These are phyloP conservation scores for Arnoldichthys spilopterus DNA, from an alignment of 2,797 vertebrate species.

Conservation along the genomic window DNA sequence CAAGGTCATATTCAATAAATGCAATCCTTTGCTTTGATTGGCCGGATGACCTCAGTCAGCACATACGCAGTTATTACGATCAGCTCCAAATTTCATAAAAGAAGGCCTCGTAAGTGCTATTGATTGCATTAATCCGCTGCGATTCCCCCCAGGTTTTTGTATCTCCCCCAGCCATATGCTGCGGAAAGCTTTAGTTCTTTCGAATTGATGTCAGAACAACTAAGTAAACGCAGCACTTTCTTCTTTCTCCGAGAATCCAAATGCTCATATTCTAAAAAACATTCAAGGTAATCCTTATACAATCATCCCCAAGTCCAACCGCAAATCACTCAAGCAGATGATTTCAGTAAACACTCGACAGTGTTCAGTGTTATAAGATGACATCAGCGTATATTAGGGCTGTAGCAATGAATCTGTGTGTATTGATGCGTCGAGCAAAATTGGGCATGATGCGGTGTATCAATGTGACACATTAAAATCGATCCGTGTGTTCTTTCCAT, in stretches of 20 bases:
- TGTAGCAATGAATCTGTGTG: too few relatives aligned
- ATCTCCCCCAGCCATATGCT: slow-evolving; percentile 13
- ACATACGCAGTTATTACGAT: neutral
- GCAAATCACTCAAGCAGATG: too few relatives aligned
- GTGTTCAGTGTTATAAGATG: too few relatives aligned
- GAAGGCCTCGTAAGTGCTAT: slow-evolving; percentile 1
- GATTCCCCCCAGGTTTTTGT: neutral
- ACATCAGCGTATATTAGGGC: too few relatives aligned
- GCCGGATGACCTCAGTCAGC: neutral
- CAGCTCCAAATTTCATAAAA: slow-evolving; percentile 15
- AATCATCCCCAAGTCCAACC: too few relatives aligned
- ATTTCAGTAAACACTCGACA: too few relatives aligned
- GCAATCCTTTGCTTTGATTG: slow-evolving; percentile 4
- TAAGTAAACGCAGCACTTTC: neutral
- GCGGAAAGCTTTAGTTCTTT: neutral
- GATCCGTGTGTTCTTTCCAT: too few relatives aligned
- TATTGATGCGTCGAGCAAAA: too few relatives aligned
- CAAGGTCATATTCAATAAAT: slow-evolving; percentile 32
- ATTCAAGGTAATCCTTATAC: neutral
- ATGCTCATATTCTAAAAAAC: neutral
- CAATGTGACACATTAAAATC: too few relatives aligned
- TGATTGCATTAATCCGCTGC: slow-evolving; percentile 18
- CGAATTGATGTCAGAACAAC: neutral
- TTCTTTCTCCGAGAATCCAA: too few relatives aligned
- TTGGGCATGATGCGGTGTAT: too few relatives aligned